phyloP scores from a whole-genome alignment of 2,113 vertebrate genomes.

The Ciconia stormi region DNA sequence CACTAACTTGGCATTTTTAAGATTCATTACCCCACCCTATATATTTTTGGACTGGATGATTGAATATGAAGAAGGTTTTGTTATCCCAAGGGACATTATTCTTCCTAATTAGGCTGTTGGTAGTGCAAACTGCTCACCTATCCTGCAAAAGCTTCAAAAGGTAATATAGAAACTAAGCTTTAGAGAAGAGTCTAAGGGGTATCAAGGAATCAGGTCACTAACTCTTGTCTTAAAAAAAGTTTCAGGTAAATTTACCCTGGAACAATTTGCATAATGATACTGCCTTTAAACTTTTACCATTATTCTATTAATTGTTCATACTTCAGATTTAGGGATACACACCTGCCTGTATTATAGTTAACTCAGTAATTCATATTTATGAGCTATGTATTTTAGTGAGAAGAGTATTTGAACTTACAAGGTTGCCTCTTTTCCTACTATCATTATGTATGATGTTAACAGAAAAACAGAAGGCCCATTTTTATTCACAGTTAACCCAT shows the following conservation, averaged over 20 bases:
- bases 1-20: slow-evolving; percentile 74
- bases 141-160: slow-evolving; percentile 67
- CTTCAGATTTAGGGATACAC: neutral
- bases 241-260: slow-evolving; percentile 6
- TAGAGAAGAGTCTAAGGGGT: slow-evolving; percentile 46
- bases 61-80: slow-evolving; percentile 50
- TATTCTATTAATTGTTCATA: neutral
- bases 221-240: slow-evolving; percentile 46
- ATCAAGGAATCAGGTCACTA: slow-evolving; percentile 70
- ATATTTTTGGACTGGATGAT: slow-evolving; percentile 57
- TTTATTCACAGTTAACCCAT: neutral
- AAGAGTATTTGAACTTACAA: neutral
- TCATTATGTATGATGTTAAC: neutral
- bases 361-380: neutral
- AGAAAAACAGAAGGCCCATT: neutral
- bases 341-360: neutral
- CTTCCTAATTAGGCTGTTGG: slow-evolving; percentile 67
- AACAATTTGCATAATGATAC: neutral
- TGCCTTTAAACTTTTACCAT: neutral
- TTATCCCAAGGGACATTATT: slow-evolving; percentile 26
- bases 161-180: slow-evolving; percentile 38
- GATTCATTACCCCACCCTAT: slow-evolving; percentile 58
- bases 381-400: neutral
- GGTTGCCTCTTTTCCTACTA: neutral
- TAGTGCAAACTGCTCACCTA: slow-evolving; percentile 56